Conservation (phyloP, 35 echinoderm and acorn worm species). For the Apostichopus japonicus region DNA sequence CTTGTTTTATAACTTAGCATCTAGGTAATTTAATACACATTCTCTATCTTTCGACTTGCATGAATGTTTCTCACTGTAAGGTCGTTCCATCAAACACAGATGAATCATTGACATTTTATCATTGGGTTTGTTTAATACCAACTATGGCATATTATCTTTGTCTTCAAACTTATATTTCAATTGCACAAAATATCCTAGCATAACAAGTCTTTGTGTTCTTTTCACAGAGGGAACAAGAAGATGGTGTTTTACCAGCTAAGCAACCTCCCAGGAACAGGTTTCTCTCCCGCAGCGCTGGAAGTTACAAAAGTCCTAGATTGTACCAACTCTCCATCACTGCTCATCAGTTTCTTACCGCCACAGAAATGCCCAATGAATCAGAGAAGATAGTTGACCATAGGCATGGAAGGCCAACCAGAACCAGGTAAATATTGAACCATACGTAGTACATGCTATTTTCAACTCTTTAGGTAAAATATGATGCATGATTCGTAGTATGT, state of each 20-base stretch:
- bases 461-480: too few relatives aligned
- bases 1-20: too few relatives aligned
- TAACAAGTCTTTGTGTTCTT: too few relatives aligned
- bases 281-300: constrained; percentile 9
- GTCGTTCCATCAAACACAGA: too few relatives aligned
- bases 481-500: too few relatives aligned
- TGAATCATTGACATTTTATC: too few relatives aligned
- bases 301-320: constrained; percentile 9
- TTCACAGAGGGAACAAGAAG: constrained; percentile 74
- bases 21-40: too few relatives aligned
- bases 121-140: too few relatives aligned
- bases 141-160: too few relatives aligned
- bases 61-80: too few relatives aligned
- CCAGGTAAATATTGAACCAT: constrained; percentile 60
- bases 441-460: too few relatives aligned
- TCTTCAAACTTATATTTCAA: background rate
- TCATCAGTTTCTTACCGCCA: constrained; percentile 94
- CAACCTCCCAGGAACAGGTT: constrained; percentile 12
- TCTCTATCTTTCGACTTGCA: too few relatives aligned
- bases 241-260: constrained; percentile 71
- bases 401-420: constrained; percentile 88
- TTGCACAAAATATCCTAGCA: background rate
- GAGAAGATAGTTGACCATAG: constrained; percentile 80
- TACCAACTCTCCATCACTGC: constrained; percentile 72
- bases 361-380: constrained; percentile 85